These are phyloP conservation scores for Rattus norvegicus DNA, from an alignment of 2,113 vertebrate genomes.

Conservation along the genomic window GRCr8 NC_086037.1:2314001-2314500, in stretches of 20 bases:
- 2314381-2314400: background rate
- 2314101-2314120: background rate
- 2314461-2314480: background rate
- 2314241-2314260: background rate
- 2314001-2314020: background rate
- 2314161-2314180: background rate
- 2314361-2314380: background rate
- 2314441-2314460: background rate
- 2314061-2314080: background rate
- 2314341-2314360: background rate
- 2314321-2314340: background rate
- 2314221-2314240: fast-evolving
- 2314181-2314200: fast-evolving
- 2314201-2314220: background rate
- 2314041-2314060: too few species aligned
- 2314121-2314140: too few species aligned
- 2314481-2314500: background rate
- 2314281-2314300: background rate
- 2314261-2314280: background rate
- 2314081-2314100: background rate
- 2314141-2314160: background rate
- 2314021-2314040: background rate
- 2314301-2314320: background rate
- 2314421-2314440: background rate
- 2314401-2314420: background rate